These are phyloP conservation scores for Perithous albicinctus DNA, from an alignment of 2,888 invertebrate species.

Conservation along the genomic window DNA sequence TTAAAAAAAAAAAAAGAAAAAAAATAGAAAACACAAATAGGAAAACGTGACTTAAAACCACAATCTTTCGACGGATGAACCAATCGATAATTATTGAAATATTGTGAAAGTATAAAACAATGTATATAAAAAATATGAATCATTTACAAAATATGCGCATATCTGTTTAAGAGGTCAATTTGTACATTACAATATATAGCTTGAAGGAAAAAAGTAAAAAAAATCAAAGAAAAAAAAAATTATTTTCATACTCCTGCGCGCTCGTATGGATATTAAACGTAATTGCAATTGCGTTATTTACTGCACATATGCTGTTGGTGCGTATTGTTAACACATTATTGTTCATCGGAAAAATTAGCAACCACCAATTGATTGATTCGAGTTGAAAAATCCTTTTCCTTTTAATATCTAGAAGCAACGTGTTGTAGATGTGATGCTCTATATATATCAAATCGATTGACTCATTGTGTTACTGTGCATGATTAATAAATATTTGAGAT, in stretches of 20 bases:
- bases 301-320: conserved; percentile 36
- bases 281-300: conserved; percentile 47
- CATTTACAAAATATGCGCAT: conserved; percentile 51
- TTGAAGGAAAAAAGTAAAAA: conserved; percentile 43
- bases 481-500: conserved; percentile 29
- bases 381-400: conserved; percentile 6
- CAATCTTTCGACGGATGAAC: conserved; percentile 32
- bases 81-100: conserved; percentile 24
- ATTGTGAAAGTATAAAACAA: conserved; percentile 11
- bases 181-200: conserved; percentile 55
- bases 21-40: conserved; percentile 35
- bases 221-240: conserved; percentile 4
- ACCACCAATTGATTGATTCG: conserved; percentile 21
- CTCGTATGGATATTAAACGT: conserved; percentile 46
- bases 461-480: conserved; percentile 44
- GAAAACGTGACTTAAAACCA: conserved; percentile 34
- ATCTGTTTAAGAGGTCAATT: conserved; percentile 62
- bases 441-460: conserved; percentile 23
- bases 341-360: conserved; percentile 1
- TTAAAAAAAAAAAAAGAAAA: conserved; percentile 33
- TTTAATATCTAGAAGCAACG: conserved; percentile 38
- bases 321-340: conserved; percentile 25
- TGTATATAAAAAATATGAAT: conserved; percentile 31
- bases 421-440: conserved; percentile 36
- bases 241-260: conserved; percentile 56